Evolutionary conservation across 2,797 vertebrate genomes (phyloP).

Genomic region (Rhynchonycteris naso): DNA sequence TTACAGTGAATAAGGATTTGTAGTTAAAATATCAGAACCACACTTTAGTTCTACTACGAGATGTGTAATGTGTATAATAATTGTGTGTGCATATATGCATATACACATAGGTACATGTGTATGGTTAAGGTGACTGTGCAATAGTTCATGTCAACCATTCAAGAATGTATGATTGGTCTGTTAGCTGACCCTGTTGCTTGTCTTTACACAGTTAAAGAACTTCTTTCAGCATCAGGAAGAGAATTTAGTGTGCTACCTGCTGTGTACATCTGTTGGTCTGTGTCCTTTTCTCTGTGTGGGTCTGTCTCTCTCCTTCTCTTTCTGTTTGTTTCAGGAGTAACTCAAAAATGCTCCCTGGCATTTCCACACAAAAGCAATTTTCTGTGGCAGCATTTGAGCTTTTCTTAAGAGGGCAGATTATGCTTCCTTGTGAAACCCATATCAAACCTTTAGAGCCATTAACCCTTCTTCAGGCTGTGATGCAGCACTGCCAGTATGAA

Average conservation of each 20-base stretch:
- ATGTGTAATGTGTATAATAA: background rate
- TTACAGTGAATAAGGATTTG: background rate
- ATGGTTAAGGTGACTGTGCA: background rate
- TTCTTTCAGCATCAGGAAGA: background rate
- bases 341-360: background rate
- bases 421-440: background rate
- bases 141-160: background rate
- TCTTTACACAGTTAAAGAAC: slow-evolving; percentile 20
- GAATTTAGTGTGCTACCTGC: background rate
- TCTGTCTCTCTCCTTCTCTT: background rate
- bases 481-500: background rate
- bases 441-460: background rate
- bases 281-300: background rate
- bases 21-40: slow-evolving; percentile 9
- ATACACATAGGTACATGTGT: background rate
- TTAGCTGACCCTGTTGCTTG: background rate
- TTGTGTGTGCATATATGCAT: background rate
- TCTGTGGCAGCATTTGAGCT: background rate
- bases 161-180: background rate
- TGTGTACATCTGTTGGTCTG: background rate
- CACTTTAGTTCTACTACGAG: background rate
- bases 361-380: background rate
- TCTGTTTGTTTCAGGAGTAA: slow-evolving; percentile 21
- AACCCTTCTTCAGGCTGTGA: slow-evolving; percentile 35
- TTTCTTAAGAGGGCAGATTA: background rate